Evolutionary conservation across 1,140 invertebrate genomes (phyloP).

Genomic region (Drosophila gunungcola): DNA sequence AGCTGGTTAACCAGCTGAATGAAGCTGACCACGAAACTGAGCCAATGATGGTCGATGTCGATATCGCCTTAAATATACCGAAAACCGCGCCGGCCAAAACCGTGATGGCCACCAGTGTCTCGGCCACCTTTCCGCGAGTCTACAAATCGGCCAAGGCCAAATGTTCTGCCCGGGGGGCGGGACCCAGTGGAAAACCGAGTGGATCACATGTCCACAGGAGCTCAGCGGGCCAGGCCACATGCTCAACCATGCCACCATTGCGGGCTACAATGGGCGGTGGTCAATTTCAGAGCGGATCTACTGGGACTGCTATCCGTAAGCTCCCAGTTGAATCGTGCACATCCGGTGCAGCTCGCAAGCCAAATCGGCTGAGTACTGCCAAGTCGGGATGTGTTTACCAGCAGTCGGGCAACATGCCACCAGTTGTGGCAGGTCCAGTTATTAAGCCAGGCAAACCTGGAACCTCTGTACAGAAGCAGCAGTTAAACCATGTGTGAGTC

Average conservation of each 20-base stretch:
- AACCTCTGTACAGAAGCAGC: not conserved
- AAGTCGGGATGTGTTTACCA: conserved; percentile 1
- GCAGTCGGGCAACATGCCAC: not conserved
- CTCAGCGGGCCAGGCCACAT: not conserved
- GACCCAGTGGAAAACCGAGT: not conserved
- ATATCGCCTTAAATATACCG: not conserved
- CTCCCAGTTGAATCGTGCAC: not conserved
- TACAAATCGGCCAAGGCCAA: conserved; percentile 29
- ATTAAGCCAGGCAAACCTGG: not conserved
- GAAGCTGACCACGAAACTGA: conserved; percentile 1
- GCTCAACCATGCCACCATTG: not conserved
- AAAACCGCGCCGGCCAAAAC: conserved; percentile 10
- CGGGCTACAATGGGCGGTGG: not conserved
- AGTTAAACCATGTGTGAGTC: conserved; percentile 16
- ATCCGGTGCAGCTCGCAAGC: not conserved
- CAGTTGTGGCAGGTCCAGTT: conserved; percentile 3
- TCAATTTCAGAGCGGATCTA: not conserved
- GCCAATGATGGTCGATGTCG: not conserved
- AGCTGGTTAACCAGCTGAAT: conserved; percentile 24
- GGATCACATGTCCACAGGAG: not conserved
- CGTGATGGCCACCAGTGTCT: not conserved
- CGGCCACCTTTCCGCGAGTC: conserved; percentile 1
- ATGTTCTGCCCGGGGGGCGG: conserved; percentile 6
- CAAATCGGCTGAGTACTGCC: not conserved
- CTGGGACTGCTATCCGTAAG: not conserved